Base-by-base conservation (phyloP, 2,888 invertebrate species). In the Neria commutata region DNA sequence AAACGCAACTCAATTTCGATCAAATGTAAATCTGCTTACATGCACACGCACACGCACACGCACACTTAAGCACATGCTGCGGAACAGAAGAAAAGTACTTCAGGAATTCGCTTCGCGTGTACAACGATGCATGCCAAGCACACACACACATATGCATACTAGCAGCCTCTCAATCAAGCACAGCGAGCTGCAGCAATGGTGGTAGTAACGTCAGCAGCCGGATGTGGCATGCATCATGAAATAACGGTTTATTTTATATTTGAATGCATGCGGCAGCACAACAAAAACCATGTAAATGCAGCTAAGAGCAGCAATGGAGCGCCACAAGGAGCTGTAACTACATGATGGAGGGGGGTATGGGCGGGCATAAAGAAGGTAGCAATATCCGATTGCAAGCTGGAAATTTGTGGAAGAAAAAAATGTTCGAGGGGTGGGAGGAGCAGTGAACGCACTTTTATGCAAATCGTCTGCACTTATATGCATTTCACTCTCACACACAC, bases 221-320 rank as follows among this genome's bases (percentile, higher is more conserved):
- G 19, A 21, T 29, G 16, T 21, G 34, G 10, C 17, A 17, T 40
- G 16, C 34, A 29, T 49, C 49, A 58, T 56, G 49, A 52, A 46
- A 61, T 63, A 63, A 61, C 45, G 53, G 53, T 61, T 61, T 58
- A 63, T 63, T 63, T 63, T 53, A 60, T 49, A 56, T 60, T 53
- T 51, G 55, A 54, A 60, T 58, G 53, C 52, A 58, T 55, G 48
- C 56, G 14, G 58, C 50, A 58, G 40, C 49, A 52, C 51, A 57
- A 57, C 37, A 26, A 53, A 54, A 61, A 46, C n/a, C n/a, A n/a
- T 42, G 19, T 21, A 25, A 37, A 49, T 46, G 45, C 24, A 50
- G 17, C 54, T 11, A 50, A 23, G 47, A 25, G 17, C 45, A 46
- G 23, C 29, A n/a, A n/a, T n/a, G n/a, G n/a, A n/a, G n/a, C n/a